Conservation (phyloP, 2,113 vertebrate species). For the Upupa epops region DNA sequence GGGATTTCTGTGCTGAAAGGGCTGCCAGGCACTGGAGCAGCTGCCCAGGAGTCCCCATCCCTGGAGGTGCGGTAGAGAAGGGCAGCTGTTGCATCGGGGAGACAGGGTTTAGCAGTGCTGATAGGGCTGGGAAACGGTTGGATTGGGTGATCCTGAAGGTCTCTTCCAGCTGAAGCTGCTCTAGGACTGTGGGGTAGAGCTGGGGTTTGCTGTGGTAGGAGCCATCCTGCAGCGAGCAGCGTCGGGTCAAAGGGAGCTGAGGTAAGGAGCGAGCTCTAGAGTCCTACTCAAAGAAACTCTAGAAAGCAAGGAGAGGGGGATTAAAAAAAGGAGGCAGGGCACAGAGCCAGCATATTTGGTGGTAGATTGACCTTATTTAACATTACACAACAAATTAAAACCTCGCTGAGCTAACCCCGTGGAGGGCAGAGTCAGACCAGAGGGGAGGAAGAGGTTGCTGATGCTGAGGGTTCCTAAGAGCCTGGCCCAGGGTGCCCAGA, state of each 20-base stretch:
- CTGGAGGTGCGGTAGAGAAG: no score
- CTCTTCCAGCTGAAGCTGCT: no score
- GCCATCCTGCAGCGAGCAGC: rapidly evolving
- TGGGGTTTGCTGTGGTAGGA: not conserved
- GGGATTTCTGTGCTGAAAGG: no score
- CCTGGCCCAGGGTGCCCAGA: not conserved
- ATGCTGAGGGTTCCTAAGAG: not conserved
- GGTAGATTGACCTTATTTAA: constrained; percentile 37
- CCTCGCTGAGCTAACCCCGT: not conserved
- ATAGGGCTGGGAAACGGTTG: no score
- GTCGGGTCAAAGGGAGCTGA: not conserved
- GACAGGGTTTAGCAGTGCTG: no score
- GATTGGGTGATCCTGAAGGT: no score
- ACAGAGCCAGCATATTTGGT: constrained; percentile 8
- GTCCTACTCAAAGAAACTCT: not conserved
- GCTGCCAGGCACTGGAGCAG: no score
- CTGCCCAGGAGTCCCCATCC: no score
- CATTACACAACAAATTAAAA: not conserved
- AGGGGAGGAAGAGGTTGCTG: not conserved
- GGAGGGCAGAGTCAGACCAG: not conserved
- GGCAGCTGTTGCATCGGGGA: no score
- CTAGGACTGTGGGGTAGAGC: no score
- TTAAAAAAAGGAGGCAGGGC: not conserved
- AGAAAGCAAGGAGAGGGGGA: not conserved
- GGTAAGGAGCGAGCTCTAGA: not conserved